These are phyloP conservation scores for Lithosia quadra DNA, from an alignment of 2,888 invertebrate genomes.

Conservation along the genomic window DNA sequence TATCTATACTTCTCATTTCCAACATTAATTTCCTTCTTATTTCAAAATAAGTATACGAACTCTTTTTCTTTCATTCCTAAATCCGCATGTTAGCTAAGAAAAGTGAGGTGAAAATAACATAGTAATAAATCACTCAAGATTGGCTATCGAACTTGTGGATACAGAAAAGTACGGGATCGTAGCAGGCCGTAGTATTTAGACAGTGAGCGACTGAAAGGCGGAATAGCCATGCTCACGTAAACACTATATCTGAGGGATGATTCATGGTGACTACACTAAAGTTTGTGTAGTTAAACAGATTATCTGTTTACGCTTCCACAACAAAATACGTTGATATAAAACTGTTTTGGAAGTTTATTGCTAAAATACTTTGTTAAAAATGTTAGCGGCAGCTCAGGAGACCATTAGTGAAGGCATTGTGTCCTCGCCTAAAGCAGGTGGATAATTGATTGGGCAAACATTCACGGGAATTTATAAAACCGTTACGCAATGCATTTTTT, in stretches of 20 bases:
- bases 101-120: slow-evolving; percentile 26
- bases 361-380: slow-evolving; percentile 25
- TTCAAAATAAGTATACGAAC: neutral
- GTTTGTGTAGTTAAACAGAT: slow-evolving; percentile 25
- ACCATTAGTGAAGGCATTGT: slow-evolving; percentile 54
- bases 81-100: slow-evolving; percentile 18
- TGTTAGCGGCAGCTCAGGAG: slow-evolving; percentile 26
- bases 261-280: slow-evolving; percentile 22
- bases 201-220: slow-evolving; percentile 10
- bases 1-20: no score
- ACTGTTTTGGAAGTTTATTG: neutral
- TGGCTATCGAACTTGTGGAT: slow-evolving; percentile 26
- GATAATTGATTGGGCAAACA: slow-evolving; percentile 85
- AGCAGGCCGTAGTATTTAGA: slow-evolving; percentile 23
- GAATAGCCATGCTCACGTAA: slow-evolving; percentile 25
- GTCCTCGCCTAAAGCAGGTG: slow-evolving; percentile 78
- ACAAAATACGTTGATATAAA: slow-evolving; percentile 4
- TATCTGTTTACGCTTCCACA: slow-evolving; percentile 24
- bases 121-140: slow-evolving; percentile 31
- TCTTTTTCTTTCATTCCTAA: slow-evolving; percentile 15
- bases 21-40: no score
- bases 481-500: slow-evolving; percentile 87
- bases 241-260: slow-evolving; percentile 31
- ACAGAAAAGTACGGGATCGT: slow-evolving; percentile 19
- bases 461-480: slow-evolving; percentile 77